phyloP scores from a whole-genome alignment of 2,797 vertebrate genomes.

The Aphelocoma californica region DNA sequence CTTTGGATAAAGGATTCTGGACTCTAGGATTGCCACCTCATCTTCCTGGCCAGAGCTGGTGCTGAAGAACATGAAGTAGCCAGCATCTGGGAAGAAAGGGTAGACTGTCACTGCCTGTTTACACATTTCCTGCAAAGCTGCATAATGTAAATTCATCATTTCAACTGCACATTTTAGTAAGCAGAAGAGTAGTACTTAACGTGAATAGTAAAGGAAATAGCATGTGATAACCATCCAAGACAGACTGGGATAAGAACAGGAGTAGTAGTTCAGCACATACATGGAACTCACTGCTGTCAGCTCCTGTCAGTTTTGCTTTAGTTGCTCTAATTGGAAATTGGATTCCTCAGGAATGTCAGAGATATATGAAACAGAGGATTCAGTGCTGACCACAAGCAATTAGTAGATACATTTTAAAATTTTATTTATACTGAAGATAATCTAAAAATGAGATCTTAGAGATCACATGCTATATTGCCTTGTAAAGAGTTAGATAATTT shows the following conservation, averaged over 20 bases:
- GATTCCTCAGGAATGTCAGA: background rate
- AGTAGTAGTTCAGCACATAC: background rate
- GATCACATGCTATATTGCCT: background rate
- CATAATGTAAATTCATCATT: background rate
- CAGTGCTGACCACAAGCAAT: background rate
- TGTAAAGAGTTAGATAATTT: background rate
- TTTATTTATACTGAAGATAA: background rate
- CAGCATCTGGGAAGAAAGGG: conserved; percentile 74
- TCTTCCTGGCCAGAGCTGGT: conserved; percentile 69
- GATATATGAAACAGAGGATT: background rate
- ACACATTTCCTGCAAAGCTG: background rate
- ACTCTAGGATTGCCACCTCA: conserved; percentile 84
- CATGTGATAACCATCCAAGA: background rate
- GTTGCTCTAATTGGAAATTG: background rate
- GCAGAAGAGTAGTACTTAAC: background rate
- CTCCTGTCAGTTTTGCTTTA: background rate
- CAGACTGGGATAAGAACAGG: background rate
- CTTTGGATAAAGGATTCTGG: conserved; percentile 87
- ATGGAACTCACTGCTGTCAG: background rate
- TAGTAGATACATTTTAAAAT: background rate
- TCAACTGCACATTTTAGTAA: background rate
- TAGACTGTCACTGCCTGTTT: background rate
- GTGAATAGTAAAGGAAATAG: background rate
- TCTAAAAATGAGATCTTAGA: background rate
- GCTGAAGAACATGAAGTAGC: conserved; percentile 85